phyloP scores from a whole-genome alignment of 2,113 vertebrate genomes.

The Cephalopterus ornatus region DNA sequence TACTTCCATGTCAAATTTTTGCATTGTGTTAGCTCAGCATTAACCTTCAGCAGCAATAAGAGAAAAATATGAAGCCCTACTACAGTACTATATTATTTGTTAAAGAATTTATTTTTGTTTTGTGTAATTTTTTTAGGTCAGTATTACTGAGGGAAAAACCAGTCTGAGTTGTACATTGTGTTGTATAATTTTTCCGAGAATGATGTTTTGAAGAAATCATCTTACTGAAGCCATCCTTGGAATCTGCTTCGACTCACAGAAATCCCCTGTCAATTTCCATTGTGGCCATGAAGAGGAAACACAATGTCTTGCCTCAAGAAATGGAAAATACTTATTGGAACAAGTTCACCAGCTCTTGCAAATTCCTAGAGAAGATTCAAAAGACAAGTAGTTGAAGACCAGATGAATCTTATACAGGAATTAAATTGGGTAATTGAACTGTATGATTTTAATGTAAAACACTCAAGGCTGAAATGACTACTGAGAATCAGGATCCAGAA shows the following conservation, averaged over 20 bases:
- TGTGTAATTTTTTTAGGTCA: neutral
- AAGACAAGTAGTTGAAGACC: neutral
- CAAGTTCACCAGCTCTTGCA: neutral
- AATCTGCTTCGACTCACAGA: neutral
- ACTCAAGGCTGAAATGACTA: neutral
- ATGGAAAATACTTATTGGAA: conserved; percentile 18
- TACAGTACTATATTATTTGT: neutral
- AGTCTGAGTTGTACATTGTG: neutral
- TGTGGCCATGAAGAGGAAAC: conserved; percentile 16
- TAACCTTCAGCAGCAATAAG: neutral
- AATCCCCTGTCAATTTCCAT: conserved; percentile 9
- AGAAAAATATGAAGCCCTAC: neutral
- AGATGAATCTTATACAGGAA: neutral
- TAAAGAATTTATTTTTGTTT: neutral
- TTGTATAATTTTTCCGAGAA: neutral
- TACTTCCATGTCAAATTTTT: neutral
- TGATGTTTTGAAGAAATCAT: neutral
- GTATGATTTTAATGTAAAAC: neutral
- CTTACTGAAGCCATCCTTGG: neutral
- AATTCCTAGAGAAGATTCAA: neutral
- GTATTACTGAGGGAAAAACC: neutral
- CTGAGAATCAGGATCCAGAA: neutral
- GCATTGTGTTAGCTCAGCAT: neutral
- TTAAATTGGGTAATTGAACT: neutral
- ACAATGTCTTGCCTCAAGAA: conserved; percentile 35